A percentile compares a stretch with the other conserved stretches of the same genome.
Conservation (phyloP, 2,113 vertebrate genomes). For the Ariopsis seemanni region DNA sequence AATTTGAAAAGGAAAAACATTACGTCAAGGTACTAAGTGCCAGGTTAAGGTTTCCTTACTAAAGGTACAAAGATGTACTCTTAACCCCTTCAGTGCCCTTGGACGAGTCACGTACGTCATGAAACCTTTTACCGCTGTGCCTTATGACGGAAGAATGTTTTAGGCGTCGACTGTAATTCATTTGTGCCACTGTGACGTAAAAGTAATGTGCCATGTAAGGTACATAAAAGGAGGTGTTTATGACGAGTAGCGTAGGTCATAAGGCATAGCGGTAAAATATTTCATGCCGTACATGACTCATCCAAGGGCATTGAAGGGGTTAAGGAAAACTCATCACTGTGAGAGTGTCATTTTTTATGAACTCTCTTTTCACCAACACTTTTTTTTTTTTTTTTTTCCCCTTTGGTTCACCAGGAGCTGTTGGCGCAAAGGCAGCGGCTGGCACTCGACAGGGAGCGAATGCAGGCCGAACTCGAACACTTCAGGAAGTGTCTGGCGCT, state of each 20-base stretch:
- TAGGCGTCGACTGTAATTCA: too few species aligned
- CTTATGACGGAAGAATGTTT: too few species aligned
- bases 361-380: background rate
- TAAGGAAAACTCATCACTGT: background rate
- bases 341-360: background rate
- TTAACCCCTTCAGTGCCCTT: too few species aligned
- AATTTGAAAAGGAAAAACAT: background rate
- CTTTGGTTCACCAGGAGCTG: slow-evolving; percentile 77
- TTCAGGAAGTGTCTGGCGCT: slow-evolving; percentile 97
- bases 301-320: too few species aligned
- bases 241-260: too few species aligned
- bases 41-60: background rate
- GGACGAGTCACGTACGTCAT: too few species aligned
- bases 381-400: background rate
- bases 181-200: too few species aligned
- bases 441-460: slow-evolving; percentile 87
- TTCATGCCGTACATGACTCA: too few species aligned
- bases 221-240: too few species aligned
- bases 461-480: slow-evolving; percentile 97
- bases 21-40: background rate
- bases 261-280: too few species aligned
- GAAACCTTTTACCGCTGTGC: too few species aligned
- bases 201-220: too few species aligned
- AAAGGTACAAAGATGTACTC: background rate
- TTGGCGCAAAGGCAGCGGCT: slow-evolving; percentile 94